Percentiles rank a stretch among this genome's conserved stretches.
Evolutionary conservation across 2,888 invertebrate genomes (phyloP).

Genomic region (Drymonia ruficornis): DNA sequence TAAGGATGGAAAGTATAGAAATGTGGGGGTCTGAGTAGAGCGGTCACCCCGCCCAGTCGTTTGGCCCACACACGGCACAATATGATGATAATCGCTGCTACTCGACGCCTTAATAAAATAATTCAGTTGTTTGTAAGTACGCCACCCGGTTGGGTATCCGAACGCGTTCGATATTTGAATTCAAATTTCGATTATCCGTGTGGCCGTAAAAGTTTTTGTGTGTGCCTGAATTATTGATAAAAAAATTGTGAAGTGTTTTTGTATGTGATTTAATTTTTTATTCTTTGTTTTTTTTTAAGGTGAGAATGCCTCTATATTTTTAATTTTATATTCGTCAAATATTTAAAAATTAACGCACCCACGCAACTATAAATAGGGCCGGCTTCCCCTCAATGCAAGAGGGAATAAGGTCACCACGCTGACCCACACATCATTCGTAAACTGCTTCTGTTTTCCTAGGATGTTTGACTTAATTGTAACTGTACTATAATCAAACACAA

Average conservation of each 20-base stretch:
- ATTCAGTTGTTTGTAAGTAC: slow-evolving; percentile 71
- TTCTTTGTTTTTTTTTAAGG: slow-evolving; percentile 12
- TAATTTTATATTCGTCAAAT: too few species aligned
- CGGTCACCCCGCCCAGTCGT: slow-evolving; percentile 64
- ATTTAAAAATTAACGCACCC: too few species aligned
- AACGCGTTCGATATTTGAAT: slow-evolving; percentile 42
- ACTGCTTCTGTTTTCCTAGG: too few species aligned
- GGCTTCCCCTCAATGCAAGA: too few species aligned
- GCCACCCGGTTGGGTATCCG: slow-evolving; percentile 47
- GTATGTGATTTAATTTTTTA: slow-evolving; percentile 26
- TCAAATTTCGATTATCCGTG: slow-evolving; percentile 25
- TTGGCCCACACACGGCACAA: slow-evolving; percentile 66
- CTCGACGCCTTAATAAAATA: slow-evolving; percentile 73
- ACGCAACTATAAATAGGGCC: too few species aligned
- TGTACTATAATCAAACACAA: too few species aligned
- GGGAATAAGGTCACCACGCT: too few species aligned
- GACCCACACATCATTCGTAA: too few species aligned
- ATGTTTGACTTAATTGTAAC: too few species aligned
- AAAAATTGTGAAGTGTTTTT: slow-evolving; percentile 33
- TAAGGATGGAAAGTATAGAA: slow-evolving; percentile 13
- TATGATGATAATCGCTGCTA: slow-evolving; percentile 75
- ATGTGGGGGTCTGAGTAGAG: slow-evolving; percentile 20
- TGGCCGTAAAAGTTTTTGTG: slow-evolving; percentile 31
- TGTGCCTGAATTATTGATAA: slow-evolving; percentile 23
- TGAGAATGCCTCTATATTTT: slow-evolving; percentile 11